Percentiles rank a stretch among this genome's conserved stretches.
These are phyloP conservation scores for Peromyscus attwateri DNA, from an alignment of 2,797 vertebrate species.

Conservation along the genomic window DNA sequence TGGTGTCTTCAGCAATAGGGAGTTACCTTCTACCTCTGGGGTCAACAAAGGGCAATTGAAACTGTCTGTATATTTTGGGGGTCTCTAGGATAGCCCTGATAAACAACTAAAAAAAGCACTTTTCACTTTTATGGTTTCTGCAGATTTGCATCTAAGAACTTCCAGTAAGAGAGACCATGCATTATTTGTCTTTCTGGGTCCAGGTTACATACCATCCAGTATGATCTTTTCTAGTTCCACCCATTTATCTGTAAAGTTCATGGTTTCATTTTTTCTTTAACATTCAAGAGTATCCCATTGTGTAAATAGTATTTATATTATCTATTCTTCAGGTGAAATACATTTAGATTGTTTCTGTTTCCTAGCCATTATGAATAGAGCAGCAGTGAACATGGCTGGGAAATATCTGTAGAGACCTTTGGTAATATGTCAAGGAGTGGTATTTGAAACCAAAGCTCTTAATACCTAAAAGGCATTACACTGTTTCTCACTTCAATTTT, in stretches of 20 bases:
- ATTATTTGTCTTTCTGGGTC: background rate
- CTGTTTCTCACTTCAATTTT: conserved; percentile 8
- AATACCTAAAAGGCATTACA: background rate
- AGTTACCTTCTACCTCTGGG: background rate
- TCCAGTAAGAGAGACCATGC: background rate
- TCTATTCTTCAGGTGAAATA: background rate
- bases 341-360: background rate
- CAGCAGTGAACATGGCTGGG: background rate
- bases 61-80: background rate
- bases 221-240: background rate
- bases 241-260: background rate
- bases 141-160: background rate
- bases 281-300: background rate
- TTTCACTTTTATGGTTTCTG: background rate
- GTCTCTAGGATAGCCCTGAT: background rate
- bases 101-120: background rate
- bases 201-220: background rate
- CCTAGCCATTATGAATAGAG: background rate
- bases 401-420: background rate
- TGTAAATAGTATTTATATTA: background rate
- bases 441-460: conserved; percentile 15
- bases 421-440: background rate
- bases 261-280: background rate
- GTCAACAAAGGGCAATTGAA: background rate
- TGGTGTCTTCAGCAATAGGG: background rate